Conservation (phyloP, 2,113 vertebrate species). For the Nymphicus hollandicus region DNA sequence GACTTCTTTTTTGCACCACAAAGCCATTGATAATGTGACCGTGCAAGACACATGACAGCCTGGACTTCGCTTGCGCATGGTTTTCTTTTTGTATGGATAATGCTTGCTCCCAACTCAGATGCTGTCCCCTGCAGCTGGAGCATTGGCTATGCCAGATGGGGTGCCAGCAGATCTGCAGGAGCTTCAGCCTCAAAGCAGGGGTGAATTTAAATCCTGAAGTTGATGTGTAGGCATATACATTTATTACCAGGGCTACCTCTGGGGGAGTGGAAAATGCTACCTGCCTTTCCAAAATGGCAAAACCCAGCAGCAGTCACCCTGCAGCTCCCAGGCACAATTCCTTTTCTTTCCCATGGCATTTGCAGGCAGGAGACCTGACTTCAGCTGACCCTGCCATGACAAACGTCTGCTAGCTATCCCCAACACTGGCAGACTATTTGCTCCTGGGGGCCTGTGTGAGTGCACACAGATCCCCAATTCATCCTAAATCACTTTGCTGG, state of each 20-base stretch:
- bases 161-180: background rate
- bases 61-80: rapidly evolving
- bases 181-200: background rate
- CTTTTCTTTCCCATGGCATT: background rate
- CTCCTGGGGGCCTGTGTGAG: background rate
- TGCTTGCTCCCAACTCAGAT: background rate
- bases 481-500: background rate
- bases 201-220: background rate
- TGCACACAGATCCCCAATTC: background rate
- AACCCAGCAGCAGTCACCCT: background rate
- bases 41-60: background rate
- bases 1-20: rapidly evolving
- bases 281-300: background rate
- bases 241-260: background rate
- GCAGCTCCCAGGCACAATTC: background rate
- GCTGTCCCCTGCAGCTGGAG: background rate
- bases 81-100: background rate
- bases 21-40: background rate
- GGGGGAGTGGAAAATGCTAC: background rate
- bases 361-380: background rate
- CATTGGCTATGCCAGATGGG: background rate
- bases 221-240: background rate
- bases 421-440: background rate
- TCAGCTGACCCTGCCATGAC: background rate
- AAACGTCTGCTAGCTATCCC: background rate